phyloP scores from a whole-genome alignment of 1,140 invertebrate species.

The Bradysia coprophila region DNA sequence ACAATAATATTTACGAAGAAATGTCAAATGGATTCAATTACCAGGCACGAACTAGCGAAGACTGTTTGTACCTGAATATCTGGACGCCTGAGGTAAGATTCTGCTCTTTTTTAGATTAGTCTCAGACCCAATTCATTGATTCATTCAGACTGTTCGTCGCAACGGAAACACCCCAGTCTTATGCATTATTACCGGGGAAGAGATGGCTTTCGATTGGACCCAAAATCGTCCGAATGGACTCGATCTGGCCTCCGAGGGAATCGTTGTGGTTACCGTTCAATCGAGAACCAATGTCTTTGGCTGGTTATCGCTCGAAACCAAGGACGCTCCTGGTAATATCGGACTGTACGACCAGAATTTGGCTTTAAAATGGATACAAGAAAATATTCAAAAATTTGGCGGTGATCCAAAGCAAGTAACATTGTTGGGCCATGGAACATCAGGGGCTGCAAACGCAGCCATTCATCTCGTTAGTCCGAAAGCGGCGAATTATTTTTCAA shows the following conservation, averaged over 20 bases:
- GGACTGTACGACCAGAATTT: constrained; percentile 51
- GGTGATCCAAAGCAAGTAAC: constrained; percentile 49
- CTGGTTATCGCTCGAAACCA: constrained; percentile 45
- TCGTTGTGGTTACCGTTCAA: constrained; percentile 40
- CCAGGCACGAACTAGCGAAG: constrained; percentile 21
- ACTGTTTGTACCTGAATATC: constrained; percentile 33
- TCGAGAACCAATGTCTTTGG: constrained; percentile 45
- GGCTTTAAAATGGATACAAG: constrained; percentile 48
- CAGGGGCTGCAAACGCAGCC: constrained; percentile 12
- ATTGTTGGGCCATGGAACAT: constrained; percentile 39
- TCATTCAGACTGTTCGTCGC: constrained; percentile 25
- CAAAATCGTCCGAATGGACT: constrained; percentile 33
- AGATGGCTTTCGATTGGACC: constrained; percentile 24
- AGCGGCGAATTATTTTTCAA: constrained; percentile 36
- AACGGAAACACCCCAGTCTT: constrained; percentile 34
- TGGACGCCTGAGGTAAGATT: constrained; percentile 30
- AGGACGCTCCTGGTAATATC: constrained; percentile 40
- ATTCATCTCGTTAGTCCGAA: constrained; percentile 5
- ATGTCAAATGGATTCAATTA: constrained; percentile 7
- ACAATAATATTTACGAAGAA: constrained; percentile 21
- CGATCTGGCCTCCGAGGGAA: constrained; percentile 41
- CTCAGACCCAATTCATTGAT: not conserved
- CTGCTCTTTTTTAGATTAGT: not conserved
- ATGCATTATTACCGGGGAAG: constrained; percentile 36
- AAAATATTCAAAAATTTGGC: constrained; percentile 51